Percentiles rank a stretch among this genome's conserved stretches.
Conservation (phyloP, 1,140 invertebrate genomes). For the Eumaeus atala region DNA sequence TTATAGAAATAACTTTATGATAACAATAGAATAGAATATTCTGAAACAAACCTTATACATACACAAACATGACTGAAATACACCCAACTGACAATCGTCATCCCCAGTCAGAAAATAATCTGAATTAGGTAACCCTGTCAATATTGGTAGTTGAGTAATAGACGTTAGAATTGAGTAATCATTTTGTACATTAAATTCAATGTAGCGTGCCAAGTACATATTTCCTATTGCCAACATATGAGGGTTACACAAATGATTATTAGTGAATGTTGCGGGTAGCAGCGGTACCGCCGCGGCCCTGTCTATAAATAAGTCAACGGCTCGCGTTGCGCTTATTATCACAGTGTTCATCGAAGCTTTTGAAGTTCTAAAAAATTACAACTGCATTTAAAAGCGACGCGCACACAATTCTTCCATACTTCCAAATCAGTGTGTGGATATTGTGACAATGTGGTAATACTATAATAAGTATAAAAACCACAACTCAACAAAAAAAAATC, state of each 20-base stretch:
- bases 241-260: conserved; percentile 3
- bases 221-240: conserved; percentile 4
- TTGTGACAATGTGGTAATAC: no score
- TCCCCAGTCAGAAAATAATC: neutral
- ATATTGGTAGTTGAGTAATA: conserved; percentile 8
- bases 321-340: no score
- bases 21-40: neutral
- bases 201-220: conserved; percentile 6
- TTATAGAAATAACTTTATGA: conserved; percentile 6
- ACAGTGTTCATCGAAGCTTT: no score
- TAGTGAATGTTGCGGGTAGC: neutral
- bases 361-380: no score
- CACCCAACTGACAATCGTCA: neutral
- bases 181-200: conserved; percentile 11
- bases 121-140: conserved; percentile 4
- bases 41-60: neutral
- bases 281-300: no score
- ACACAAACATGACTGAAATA: neutral
- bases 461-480: no score
- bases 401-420: no score
- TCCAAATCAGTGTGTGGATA: no score
- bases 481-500: no score
- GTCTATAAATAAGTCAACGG: no score
- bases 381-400: no score
- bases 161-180: conserved; percentile 2